Percentiles rank a stretch among this genome's conserved stretches.
These are phyloP conservation scores for Ctenopoma kingsleyae DNA, from an alignment of 2,797 vertebrate species.

Conservation along the genomic window DNA sequence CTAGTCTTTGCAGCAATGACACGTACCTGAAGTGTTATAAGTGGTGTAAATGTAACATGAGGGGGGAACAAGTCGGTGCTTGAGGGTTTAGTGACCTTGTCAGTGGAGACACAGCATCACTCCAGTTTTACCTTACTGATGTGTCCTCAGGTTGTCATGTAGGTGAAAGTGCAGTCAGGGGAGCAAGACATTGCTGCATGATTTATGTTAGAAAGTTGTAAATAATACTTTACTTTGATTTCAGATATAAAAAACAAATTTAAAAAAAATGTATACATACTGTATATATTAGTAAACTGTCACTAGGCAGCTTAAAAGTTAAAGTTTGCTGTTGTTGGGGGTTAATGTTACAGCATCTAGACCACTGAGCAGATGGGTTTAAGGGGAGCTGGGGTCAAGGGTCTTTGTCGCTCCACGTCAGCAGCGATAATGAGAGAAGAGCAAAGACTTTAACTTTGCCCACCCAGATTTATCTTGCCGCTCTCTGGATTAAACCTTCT, in stretches of 20 bases:
- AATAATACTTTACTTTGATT: not conserved
- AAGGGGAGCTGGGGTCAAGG: not conserved
- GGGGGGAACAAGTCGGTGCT: slow-evolving; percentile 16
- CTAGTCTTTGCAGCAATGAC: slow-evolving; percentile 51
- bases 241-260: not conserved
- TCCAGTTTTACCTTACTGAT: slow-evolving; percentile 34
- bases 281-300: not conserved
- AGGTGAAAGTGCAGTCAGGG: not conserved
- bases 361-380: not conserved
- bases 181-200: not conserved
- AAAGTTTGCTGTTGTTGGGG: not conserved
- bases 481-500: not conserved
- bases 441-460: too few species aligned
- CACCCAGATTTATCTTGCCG: too few species aligned
- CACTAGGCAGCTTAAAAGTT: too few species aligned
- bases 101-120: slow-evolving; percentile 43
- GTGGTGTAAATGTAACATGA: slow-evolving; percentile 40
- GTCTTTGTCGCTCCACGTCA: not conserved
- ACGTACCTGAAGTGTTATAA: slow-evolving; percentile 51
- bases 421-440: not conserved
- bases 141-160: slow-evolving; percentile 9
- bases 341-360: not conserved
- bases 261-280: not conserved
- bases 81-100: slow-evolving; percentile 60
- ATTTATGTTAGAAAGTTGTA: not conserved